Base-by-base conservation (phyloP, 2,797 vertebrate species). In the Holocentrus rufus region DNA sequence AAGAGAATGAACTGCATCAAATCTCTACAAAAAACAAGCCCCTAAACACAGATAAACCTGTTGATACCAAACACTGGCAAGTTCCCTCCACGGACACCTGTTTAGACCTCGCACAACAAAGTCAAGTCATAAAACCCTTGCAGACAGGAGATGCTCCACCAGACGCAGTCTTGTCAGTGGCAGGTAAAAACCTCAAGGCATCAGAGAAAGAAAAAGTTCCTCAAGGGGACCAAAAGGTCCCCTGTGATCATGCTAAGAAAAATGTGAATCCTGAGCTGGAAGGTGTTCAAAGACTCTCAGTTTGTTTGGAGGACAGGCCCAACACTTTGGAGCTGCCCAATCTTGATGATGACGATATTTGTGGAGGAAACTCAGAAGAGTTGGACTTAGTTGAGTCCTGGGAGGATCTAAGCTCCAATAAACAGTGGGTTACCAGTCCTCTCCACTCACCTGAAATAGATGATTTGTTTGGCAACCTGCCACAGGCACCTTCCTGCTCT, bases 401-500 rank as follows among this genome's bases (percentile, higher is more conserved):
- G 96, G 98, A 99, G 73, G 97, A 98, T 65, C 69, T 93, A 13
- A 88, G 87, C 84, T 89, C 88, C 65, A 74, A 71, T 64, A 96
- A 96, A 72, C 95, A 97, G 75, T 99, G 97, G 97, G 97, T 98
- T 22, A 98, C 97, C 4, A 98, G 97, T 73, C 97, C 97, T 5
- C 95, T 99, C n/a, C 97, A 98, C 87, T 97, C 96, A 3, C 96
- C 96, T 1, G 97, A 96, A 44, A 85, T 96, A 74, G 95, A 96
- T 82, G 93, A 94, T 69, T 65, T 93, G 55, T 94, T 95, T 4
- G 90, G 91, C 46, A 89, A 91, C 15, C 71, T 77, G 50, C 74
- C 65, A 71, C 82, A 87, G 36, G 77, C 85, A 2, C 74, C 76
- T 1, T 85, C 90, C 65, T 15, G 62, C 80, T 61, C 83, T 46